These are phyloP conservation scores for Drosophila dunni DNA, from an alignment of 1,140 invertebrate species.

Conservation along the genomic window DNA sequence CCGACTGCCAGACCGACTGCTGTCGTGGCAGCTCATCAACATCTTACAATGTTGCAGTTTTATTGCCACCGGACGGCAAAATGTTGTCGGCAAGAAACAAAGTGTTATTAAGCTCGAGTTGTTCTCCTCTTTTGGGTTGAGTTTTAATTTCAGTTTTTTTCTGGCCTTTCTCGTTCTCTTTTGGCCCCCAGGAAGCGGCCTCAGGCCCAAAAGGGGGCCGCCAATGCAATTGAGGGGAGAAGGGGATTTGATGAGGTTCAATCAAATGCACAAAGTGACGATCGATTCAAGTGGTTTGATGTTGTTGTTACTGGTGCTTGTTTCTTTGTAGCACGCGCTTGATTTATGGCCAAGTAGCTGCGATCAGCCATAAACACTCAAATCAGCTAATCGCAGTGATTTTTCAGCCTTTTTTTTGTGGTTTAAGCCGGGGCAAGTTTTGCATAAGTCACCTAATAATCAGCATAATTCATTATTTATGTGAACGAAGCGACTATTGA, in stretches of 20 bases:
- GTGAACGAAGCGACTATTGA: conserved; percentile 13
- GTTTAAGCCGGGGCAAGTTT: conserved; percentile 32
- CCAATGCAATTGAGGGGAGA: background rate
- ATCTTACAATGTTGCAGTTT: conserved; percentile 76
- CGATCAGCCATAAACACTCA: conserved; percentile 47
- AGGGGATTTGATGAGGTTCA: background rate
- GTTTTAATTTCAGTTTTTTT: conserved; percentile 26
- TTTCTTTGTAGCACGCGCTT: conserved; percentile 44
- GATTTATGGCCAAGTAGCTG: conserved; percentile 55
- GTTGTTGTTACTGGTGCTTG: background rate
- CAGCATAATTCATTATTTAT: conserved; percentile 81
- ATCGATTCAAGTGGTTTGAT: conserved; percentile 8
- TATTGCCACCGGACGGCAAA: conserved; percentile 53
- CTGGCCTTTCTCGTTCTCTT: conserved; percentile 9
- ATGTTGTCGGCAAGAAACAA: conserved; percentile 34
- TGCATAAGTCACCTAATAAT: conserved; percentile 81
- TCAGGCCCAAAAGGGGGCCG: background rate
- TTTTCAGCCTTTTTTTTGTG: conserved; percentile 53
- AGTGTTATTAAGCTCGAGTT: conserved; percentile 43
- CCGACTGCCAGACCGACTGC: background rate
- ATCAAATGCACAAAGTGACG: conserved; percentile 8
- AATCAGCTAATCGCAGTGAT: conserved; percentile 73
- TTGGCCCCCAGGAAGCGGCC: conserved; percentile 14
- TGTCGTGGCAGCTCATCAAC: conserved; percentile 74
- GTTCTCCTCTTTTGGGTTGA: conserved; percentile 15